Evolutionary conservation across 2,797 vertebrate species (phyloP).

Genomic region (Alcedo atthis): DNA sequence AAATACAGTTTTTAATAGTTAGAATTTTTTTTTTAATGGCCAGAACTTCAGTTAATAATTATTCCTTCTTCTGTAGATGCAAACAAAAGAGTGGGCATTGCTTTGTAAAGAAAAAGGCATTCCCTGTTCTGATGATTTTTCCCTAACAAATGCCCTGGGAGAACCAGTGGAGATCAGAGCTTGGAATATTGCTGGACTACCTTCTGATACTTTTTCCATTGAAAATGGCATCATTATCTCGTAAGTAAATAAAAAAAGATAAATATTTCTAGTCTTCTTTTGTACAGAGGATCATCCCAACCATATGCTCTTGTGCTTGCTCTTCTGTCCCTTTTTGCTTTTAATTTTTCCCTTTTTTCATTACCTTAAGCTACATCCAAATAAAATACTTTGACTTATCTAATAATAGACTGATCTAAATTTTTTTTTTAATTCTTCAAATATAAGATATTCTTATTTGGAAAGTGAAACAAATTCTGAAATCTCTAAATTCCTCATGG

Average conservation of each 20-base stretch:
- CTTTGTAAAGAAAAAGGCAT: conserved; percentile 83
- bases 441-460: neutral
- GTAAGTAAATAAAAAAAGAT: conserved; percentile 73
- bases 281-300: neutral
- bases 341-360: neutral
- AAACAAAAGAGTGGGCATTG: conserved; percentile 85
- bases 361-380: neutral
- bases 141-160: conserved; percentile 85
- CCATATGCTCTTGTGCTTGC: neutral
- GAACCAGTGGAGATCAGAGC: conserved; percentile 87
- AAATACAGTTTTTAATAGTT: neutral
- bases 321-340: neutral
- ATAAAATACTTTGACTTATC: neutral
- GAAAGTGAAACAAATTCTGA: neutral
- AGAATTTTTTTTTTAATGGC: neutral
- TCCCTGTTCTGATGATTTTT: conserved; percentile 86
- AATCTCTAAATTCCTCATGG: neutral
- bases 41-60: neutral
- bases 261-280: neutral
- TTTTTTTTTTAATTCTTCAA: neutral
- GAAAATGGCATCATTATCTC: conserved; percentile 92
- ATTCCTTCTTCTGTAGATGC: conserved; percentile 75
- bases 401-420: neutral
- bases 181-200: conserved; percentile 92
- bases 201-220: conserved; percentile 90